These are phyloP conservation scores for Drosophila aldrichi DNA, from an alignment of 2,888 invertebrate genomes.

Conservation along the genomic window DNA sequence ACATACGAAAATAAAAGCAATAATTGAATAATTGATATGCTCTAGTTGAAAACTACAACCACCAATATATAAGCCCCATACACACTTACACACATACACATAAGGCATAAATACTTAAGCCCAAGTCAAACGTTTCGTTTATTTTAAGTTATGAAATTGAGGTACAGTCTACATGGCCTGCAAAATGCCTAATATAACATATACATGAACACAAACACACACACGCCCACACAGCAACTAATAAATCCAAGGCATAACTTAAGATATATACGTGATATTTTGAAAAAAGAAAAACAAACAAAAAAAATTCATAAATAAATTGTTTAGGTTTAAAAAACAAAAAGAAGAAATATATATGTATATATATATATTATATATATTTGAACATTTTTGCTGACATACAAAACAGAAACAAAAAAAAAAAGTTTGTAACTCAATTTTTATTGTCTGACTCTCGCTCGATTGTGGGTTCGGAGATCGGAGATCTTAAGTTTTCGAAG, in stretches of 20 bases:
- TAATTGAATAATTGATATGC: constrained; percentile 73
- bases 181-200: constrained; percentile 26
- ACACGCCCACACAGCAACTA: constrained; percentile 44
- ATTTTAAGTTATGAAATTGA: constrained; percentile 18
- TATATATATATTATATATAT: constrained; percentile 58
- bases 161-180: constrained; percentile 17
- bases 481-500: constrained; percentile 72
- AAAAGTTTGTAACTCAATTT: constrained; percentile 72
- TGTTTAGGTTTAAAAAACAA: constrained; percentile 73
- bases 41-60: constrained; percentile 75
- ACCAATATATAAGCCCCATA: constrained; percentile 28
- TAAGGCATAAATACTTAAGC: constrained; percentile 41
- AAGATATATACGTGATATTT: constrained; percentile 82
- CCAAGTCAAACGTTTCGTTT: constrained; percentile 30
- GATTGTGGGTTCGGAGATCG: constrained; percentile 14
- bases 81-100: constrained; percentile 21
- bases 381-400: constrained; percentile 75
- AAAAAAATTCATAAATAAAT: constrained; percentile 79
- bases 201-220: constrained; percentile 23
- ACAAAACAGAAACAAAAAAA: constrained; percentile 46
- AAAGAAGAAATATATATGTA: constrained; percentile 49
- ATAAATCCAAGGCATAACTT: constrained; percentile 78
- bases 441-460: constrained; percentile 67
- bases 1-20: constrained; percentile 77
- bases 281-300: constrained; percentile 72